Conservation (phyloP, 2,888 invertebrate species). For the Piscicola geometra region DNA sequence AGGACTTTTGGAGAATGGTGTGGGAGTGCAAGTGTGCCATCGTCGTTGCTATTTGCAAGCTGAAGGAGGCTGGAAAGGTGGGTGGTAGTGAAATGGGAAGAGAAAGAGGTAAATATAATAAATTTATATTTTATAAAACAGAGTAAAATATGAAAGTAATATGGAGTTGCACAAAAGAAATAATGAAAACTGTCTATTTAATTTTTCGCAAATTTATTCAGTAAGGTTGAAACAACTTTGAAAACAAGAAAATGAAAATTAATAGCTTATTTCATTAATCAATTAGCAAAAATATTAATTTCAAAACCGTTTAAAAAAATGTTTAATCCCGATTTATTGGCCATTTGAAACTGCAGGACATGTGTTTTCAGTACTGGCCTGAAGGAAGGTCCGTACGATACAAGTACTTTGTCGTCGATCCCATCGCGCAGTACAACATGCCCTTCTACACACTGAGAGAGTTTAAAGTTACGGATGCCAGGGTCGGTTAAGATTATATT, state of each 20-base stretch:
- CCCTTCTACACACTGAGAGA: constrained; percentile 30
- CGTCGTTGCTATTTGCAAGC: constrained; percentile 69
- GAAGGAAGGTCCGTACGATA: constrained; percentile 83
- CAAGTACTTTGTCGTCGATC: constrained; percentile 58
- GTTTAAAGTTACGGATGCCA: constrained; percentile 32
- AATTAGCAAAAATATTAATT: no score
- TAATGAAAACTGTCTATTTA: no score
- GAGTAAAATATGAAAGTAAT: no score
- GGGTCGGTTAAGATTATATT: no score
- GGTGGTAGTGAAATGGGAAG: no score
- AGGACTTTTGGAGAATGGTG: constrained; percentile 98
- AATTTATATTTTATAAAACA: no score
- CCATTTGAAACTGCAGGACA: background rate
- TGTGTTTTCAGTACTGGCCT: constrained; percentile 89
- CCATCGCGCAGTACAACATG: constrained; percentile 32
- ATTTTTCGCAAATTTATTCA: background rate
- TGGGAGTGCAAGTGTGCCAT: constrained; percentile 99
- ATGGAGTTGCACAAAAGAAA: no score
- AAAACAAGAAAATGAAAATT: no score
- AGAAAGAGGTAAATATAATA: no score
- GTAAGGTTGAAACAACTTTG: background rate
- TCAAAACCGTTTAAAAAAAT: no score
- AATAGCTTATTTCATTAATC: no score
- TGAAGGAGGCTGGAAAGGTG: constrained; percentile 31
- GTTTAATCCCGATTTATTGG: no score